Conservation (phyloP, 2,888 invertebrate genomes). For the Drosophila kanekoi region DNA sequence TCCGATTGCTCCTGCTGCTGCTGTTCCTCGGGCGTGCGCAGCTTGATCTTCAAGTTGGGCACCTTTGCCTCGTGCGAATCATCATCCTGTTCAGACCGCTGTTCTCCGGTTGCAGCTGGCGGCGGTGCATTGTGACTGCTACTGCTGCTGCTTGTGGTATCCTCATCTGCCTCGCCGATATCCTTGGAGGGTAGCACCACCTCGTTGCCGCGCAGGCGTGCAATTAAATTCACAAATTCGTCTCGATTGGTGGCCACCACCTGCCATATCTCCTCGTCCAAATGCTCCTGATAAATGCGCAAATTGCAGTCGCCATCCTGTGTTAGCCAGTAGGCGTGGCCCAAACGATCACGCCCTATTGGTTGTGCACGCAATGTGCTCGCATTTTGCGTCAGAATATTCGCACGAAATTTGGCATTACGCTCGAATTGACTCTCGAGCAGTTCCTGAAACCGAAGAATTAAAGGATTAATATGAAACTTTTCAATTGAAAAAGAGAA, state of each 20-base stretch:
- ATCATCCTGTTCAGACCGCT: slow-evolving; percentile 86
- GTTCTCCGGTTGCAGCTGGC: slow-evolving; percentile 81
- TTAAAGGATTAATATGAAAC: not conserved
- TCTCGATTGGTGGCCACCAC: slow-evolving; percentile 94
- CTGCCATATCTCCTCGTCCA: slow-evolving; percentile 98
- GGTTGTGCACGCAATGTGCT: slow-evolving; percentile 94
- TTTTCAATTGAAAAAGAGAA: not conserved
- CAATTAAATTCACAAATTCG: slow-evolving; percentile 92
- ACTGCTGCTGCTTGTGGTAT: slow-evolving; percentile 87
- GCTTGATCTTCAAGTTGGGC: slow-evolving; percentile 84
- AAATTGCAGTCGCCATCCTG: slow-evolving; percentile 95
- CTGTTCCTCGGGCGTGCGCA: slow-evolving; percentile 62
- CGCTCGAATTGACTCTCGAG: slow-evolving; percentile 97
- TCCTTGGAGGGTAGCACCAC: slow-evolving; percentile 86
- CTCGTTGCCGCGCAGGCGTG: slow-evolving; percentile 90
- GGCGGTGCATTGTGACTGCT: slow-evolving; percentile 70
- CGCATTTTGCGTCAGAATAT: slow-evolving; percentile 91
- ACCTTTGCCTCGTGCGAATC: slow-evolving; percentile 85
- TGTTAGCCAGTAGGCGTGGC: slow-evolving; percentile 97
- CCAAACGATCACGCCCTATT: slow-evolving; percentile 95
- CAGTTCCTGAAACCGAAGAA: slow-evolving; percentile 88
- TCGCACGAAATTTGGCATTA: slow-evolving; percentile 96
- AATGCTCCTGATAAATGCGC: slow-evolving; percentile 96
- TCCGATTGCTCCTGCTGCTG: slow-evolving; percentile 46
- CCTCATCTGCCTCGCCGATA: slow-evolving; percentile 88